Evolutionary conservation across 2,888 invertebrate genomes (phyloP).

Genomic region (Drosophila diplacantha): DNA sequence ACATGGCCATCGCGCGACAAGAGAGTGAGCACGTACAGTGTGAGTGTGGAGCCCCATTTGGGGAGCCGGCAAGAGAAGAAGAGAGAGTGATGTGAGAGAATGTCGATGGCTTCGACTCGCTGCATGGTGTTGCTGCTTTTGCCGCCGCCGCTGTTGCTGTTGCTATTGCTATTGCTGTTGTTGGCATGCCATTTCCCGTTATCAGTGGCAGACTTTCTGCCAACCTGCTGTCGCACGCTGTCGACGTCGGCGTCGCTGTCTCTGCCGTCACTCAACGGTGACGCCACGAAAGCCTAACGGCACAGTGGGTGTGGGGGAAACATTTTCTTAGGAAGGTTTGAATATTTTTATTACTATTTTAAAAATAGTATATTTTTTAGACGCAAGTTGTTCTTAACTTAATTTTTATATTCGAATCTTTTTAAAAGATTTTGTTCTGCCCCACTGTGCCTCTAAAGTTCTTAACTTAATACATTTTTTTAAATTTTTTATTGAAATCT

Average conservation of each 20-base stretch:
- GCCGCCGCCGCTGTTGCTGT: slow-evolving; percentile 34
- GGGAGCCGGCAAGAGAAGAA: slow-evolving; percentile 18
- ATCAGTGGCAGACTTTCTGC: slow-evolving; percentile 69
- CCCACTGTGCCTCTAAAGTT: slow-evolving; percentile 11
- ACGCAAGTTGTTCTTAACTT: not conserved
- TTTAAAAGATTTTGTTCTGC: not conserved
- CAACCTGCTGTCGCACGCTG: slow-evolving; percentile 64
- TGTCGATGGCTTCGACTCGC: slow-evolving; percentile 26
- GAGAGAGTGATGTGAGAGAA: slow-evolving; percentile 20
- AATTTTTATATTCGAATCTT: not conserved
- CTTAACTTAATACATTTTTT: not conserved
- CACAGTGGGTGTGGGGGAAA: slow-evolving; percentile 14
- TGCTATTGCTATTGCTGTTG: slow-evolving; percentile 48
- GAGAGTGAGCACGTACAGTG: slow-evolving; percentile 29
- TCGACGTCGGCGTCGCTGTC: slow-evolving; percentile 37
- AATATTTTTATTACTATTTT: not conserved
- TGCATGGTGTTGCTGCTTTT: slow-evolving; percentile 38
- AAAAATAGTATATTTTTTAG: not conserved
- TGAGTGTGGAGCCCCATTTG: slow-evolving; percentile 25
- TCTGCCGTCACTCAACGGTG: slow-evolving; percentile 50
- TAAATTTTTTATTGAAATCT: not conserved
- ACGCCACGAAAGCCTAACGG: slow-evolving; percentile 41
- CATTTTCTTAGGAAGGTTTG: not conserved
- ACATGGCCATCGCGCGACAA: slow-evolving; percentile 20
- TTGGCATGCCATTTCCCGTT: slow-evolving; percentile 68